Evolutionary conservation across 2,113 vertebrate genomes (phyloP), one percentile per base, ranked within the genome.

Genomic region (Cochlearius cochlearius): DNA sequence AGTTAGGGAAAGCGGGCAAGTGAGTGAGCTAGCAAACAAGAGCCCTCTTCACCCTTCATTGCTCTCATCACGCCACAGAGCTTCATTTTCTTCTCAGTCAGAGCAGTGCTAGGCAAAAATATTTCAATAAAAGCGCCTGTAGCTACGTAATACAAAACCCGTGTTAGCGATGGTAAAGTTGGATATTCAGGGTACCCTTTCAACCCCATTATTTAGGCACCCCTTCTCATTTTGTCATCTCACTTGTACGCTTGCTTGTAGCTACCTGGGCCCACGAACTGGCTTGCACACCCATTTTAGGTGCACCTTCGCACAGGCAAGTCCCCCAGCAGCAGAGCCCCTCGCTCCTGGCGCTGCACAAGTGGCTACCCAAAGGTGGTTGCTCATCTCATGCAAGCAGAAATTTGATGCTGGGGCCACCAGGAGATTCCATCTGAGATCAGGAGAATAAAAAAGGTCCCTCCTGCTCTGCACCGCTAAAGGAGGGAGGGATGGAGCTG

Each of bases 131-230:
- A 69, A 88, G 47, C 30, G 5, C 11, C n/a, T 39, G 18, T 14
- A 86, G 30, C 39, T 73, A 6, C 58, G 1, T 19, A 16, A 19
- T 11, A 15, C 5, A 86, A 79, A 58, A 2, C 39, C 18, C 3
- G 0, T 14, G 32, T 3, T 15, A n/a, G 39, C 2, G 67, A 55
- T 12, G 32, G 17, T 12, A 50, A 67, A 25, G 34, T 45, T 49
- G 38, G 50, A 25, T 13, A 30, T 7, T 27, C 0, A 6, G 4
- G 1, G 5, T 7, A 36, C 2, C 4, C 21, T 10, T 73, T 73
- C 26, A 23, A 13, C 20, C 20, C 58, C 21, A 11, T 36, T 49
- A 36, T 30, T 92, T 30, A 60, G 52, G 15, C 1, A 1, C 5
- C 3, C 14, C 41, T 52, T 76, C 63, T 52, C 21, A 29, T 86